Base-by-base conservation (phyloP, 2,797 vertebrate genomes). In the Manis pentadactyla region DNA sequence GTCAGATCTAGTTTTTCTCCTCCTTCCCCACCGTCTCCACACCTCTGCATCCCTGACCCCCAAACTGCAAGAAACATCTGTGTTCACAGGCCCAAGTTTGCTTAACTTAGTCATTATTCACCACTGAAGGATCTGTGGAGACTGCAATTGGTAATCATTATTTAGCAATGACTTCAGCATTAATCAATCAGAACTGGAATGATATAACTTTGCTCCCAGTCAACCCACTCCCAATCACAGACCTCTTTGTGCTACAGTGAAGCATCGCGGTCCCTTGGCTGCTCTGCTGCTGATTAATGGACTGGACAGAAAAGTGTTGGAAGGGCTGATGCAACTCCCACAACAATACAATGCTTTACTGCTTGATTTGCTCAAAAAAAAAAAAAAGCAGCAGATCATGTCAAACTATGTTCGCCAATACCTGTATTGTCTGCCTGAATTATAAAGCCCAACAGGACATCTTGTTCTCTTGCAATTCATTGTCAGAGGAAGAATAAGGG, bases 321-420 rank as follows among this genome's bases (percentile, higher is more conserved):
- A 95, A 96, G 34, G 57, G 25, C 29, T 88, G 29, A 0, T 23
- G 71, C 12, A 63, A 93, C 51, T 90, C 68, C 57, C 74, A 83
- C 46, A 88, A 69, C 55, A 81, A 5, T 31, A 78, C 64, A 94
- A 39, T 29, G 61, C 61, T 84, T 95, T 92, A 42, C 53, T 96
- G 87, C 87, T 93, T 88, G 69, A 88, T 83, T 77, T 74, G 64
- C 92, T 94, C 31, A 1, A 68, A 85, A 46, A 57, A 49, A 53
- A 39, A 75, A 87, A 86, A 91, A 85, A 37, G 37, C 7, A 85
- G 42, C 46, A 42, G 53, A 86, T 92, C 81, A 81, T 42, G 46
- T 86, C 91, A 93, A 96, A 79, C 55, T 64, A 88, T 31, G 61
- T 87, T 94, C 93, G 93, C 90, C 88, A 95, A 88, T 88, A 84